Evolutionary conservation across 2,888 invertebrate genomes (phyloP).

Genomic region (Ochlodes sylvanus): DNA sequence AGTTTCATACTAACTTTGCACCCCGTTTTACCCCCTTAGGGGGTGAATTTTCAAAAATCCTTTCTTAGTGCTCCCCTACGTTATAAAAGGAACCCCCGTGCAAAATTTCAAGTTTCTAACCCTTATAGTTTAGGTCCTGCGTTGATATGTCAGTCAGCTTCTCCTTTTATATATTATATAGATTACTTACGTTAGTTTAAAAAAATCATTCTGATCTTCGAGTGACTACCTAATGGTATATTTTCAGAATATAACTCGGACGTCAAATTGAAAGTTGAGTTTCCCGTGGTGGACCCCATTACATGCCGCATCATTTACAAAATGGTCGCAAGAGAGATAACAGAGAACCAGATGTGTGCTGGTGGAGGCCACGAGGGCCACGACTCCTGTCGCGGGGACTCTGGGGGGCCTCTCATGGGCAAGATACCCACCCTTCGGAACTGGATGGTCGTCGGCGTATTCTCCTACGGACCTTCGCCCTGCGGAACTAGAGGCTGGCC

Average conservation of each 20-base stretch:
- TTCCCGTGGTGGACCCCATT: conserved; percentile 67
- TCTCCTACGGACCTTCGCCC: conserved; percentile 79
- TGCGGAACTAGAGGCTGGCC: conserved; percentile 86
- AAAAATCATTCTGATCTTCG: no score
- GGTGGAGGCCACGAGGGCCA: conserved; percentile 83
- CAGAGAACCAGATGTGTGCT: conserved; percentile 86
- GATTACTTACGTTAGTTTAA: no score
- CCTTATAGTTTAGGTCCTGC: no score
- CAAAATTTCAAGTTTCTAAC: no score
- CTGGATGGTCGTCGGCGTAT: conserved; percentile 86
- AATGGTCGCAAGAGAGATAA: conserved; percentile 71
- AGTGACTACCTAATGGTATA: no score
- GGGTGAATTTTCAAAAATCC: no score
- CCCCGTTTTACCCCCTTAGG: no score
- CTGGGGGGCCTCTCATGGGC: conserved; percentile 87
- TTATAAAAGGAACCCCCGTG: no score
- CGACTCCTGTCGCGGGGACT: conserved; percentile 88
- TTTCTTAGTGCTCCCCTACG: no score
- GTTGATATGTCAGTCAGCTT: no score
- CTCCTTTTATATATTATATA: no score
- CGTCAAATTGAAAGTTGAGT: conserved; percentile 80
- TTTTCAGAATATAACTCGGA: conserved; percentile 76
- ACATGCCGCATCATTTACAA: conserved; percentile 84
- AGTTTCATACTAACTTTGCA: no score
- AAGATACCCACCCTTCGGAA: conserved; percentile 59